Base-by-base conservation (phyloP, 1,140 invertebrate genomes). In the Drosophila pseudoananassae region DNA sequence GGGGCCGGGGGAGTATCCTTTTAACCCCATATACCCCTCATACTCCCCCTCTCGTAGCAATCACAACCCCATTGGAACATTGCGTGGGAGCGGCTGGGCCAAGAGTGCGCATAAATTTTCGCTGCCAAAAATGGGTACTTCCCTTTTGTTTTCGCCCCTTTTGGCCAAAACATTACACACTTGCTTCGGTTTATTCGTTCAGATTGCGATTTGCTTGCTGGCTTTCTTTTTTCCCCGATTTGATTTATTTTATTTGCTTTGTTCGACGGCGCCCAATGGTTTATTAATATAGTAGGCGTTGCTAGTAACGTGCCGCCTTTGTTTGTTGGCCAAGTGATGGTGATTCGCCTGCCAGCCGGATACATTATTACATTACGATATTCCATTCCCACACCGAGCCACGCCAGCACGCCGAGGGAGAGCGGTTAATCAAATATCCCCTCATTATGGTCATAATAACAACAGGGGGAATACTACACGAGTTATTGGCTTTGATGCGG, bases 201-300 rank as follows among this genome's bases (percentile, higher is more conserved):
- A 57, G 70, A 88, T 68, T 82, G 82, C 74, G 83, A 82, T 88
- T 87, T 87, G 78, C 78, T 88, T 88, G 78, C 78, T 88, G 70
- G 77, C 71, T 78, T 82, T 82, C 72, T 69, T 57, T 57, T 20
- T 78, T 57, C 53, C 38, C 43, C 75, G 78, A 90, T 90, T 90
- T 90, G 88, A 90, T 90, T 90, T 90, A 90, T 90, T 90, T 90
- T 90, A 90, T 90, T 90, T 90, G 88, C 71, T 88, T 88, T 90
- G 72, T 88, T 76, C 90, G 83, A 83, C 88, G 90, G 88, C 82
- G 59, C 68, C 63, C 74, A 78, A 79, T 71, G 82, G 75, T 76
- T 77, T 90, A 83, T 90, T 88, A 90, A 90, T 90, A 82, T 90
- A 65, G 78, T 83, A 80, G 82, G 83, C 78, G 81, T 88, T 63